A percentile compares a stretch with the other conserved stretches of the same genome.
phyloP scores from a whole-genome alignment of 2,797 vertebrate genomes.

The Acanthornis magna region DNA sequence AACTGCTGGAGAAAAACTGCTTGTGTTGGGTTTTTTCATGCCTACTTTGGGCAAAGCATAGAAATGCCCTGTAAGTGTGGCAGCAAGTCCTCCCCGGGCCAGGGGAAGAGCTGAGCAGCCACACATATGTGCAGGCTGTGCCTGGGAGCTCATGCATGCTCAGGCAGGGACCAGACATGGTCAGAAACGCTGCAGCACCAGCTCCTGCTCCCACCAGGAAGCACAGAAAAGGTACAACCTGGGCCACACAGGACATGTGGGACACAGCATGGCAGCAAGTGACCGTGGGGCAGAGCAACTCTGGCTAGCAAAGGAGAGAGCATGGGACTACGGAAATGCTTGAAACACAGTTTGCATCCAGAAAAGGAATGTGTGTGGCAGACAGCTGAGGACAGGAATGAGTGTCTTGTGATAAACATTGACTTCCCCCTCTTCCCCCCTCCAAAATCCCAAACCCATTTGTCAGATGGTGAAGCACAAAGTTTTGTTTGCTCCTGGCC shows the following conservation, averaged over 20 bases:
- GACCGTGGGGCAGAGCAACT: not conserved
- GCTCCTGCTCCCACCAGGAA: not conserved
- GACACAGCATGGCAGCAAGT: accelerated
- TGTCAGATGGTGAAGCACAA: not conserved
- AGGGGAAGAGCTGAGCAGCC: not conserved
- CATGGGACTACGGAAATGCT: not conserved
- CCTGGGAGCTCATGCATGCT: not conserved
- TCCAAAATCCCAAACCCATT: not conserved
- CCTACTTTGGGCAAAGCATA: not conserved
- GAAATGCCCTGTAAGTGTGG: not conserved
- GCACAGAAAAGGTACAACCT: not conserved
- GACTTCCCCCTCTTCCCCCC: not conserved
- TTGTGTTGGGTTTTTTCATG: not conserved
- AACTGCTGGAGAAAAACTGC: not conserved
- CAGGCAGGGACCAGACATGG: accelerated
- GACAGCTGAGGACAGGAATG: not conserved
- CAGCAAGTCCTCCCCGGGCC: not conserved
- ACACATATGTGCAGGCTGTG: accelerated
- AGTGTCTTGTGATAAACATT: not conserved
- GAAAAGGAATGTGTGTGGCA: not conserved
- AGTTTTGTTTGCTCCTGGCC: not conserved
- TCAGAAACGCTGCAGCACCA: not conserved
- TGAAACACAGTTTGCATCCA: not conserved
- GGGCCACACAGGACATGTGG: not conserved
- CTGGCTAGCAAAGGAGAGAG: not conserved